Conservation (phyloP, 2,888 invertebrate species). For the Dryomyza anilis region DNA sequence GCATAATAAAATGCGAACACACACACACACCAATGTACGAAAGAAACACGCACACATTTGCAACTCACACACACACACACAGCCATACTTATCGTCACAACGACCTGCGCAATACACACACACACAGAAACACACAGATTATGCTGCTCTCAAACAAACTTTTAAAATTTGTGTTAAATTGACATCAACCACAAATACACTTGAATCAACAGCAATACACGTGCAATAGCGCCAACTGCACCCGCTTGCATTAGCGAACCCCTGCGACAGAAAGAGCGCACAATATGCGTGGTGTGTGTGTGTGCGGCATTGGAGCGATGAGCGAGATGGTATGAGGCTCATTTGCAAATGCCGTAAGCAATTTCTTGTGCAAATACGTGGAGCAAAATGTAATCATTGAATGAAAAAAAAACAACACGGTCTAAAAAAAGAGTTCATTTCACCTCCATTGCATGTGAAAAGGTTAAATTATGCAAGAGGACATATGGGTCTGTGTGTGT, state of each 20-base stretch:
- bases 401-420: background rate
- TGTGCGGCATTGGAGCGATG: background rate
- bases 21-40: too few species aligned
- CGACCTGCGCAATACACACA: too few species aligned
- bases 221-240: background rate
- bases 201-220: background rate
- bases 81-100: background rate
- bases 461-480: slow-evolving; percentile 12
- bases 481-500: background rate
- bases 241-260: background rate
- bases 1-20: slow-evolving; percentile 4
- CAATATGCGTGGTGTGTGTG: background rate
- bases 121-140: too few species aligned
- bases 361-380: slow-evolving; percentile 22
- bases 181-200: slow-evolving; percentile 6
- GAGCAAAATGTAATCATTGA: slow-evolving; percentile 13
- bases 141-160: slow-evolving; percentile 16
- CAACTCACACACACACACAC: background rate
- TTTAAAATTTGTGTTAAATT: slow-evolving; percentile 16
- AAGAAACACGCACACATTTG: background rate
- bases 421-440: slow-evolving; percentile 10
- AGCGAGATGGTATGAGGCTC: slow-evolving; percentile 11
- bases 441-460: background rate
- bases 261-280: too few species aligned
- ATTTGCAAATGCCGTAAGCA: slow-evolving; percentile 19